Base-by-base conservation (phyloP, 2,113 vertebrate species). In the Melierax canorus region DNA sequence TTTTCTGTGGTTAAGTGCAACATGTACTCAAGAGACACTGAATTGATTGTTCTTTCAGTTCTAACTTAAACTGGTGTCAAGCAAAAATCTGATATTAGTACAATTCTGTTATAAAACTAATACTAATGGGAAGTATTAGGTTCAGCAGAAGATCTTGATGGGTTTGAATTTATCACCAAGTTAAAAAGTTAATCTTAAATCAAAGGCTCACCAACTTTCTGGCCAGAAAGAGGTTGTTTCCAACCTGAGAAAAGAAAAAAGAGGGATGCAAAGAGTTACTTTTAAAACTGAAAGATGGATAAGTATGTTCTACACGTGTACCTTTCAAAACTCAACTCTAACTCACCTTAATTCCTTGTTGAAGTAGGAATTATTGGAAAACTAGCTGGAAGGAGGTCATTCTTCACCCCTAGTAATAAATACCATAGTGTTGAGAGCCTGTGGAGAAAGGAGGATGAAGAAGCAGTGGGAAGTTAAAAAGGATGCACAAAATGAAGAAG, bases 311-410 rank as follows among this genome's bases (percentile, higher is more conserved):
- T 43, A 58, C 10, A 32, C 11, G 10, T 24, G 11, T 0, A 56
- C 18, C 23, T 81, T 85, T 95, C 46, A 87, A 88, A 95, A 73
- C 7, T 51, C 19, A 46, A 2, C 41, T 76, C 15, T 76, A 80
- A 59, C 94, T 96, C 69, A 97, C 97, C 90, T 82, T 55, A 92
- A 39, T 74, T 86, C 29, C 15, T 41, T 75, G 23, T 53, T 74
- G 71, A 76, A 83, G 48, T 16, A 92, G 69, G 29, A 68, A 39
- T 66, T 88, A 89, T 9, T 87, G 79, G 72, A 73, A 80, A 59
- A 67, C 12, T 68, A 67, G n/a, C 22, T 62, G 90, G 76, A 84
- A 89, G 50, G 60, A 72, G 22, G 26, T 86, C 10, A 38, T 79
- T 95, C 80, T 88, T 91, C 67, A 50, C 12, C 13, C 26, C 56